A percentile compares a stretch with the other conserved stretches of the same genome.
These are phyloP conservation scores for Chrysochloris asiatica DNA, from an alignment of 2,113 vertebrate genomes.

Conservation along the genomic window DNA sequence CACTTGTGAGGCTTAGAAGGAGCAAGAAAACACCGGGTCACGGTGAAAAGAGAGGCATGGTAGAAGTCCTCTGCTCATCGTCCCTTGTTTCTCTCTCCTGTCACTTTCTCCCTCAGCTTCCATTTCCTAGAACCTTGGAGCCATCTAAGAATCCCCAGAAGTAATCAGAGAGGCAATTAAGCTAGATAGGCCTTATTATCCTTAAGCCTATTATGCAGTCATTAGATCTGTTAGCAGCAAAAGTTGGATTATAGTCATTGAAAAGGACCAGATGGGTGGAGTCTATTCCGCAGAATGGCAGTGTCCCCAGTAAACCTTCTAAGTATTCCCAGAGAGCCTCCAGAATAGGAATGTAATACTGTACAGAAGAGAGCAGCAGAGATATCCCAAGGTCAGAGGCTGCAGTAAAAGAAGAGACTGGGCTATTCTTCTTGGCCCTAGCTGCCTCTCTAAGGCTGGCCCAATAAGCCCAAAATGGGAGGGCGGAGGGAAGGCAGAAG, in stretches of 20 bases:
- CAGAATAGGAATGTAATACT: not conserved
- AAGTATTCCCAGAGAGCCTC: not conserved
- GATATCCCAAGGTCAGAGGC: not conserved
- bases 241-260: constrained; percentile 29
- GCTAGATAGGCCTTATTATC: constrained; percentile 33
- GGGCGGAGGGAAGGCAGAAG: not conserved
- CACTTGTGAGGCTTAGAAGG: not conserved
- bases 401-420: not conserved
- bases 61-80: not conserved
- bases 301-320: not conserved
- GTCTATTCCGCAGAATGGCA: constrained; percentile 31
- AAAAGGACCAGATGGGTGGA: constrained; percentile 30
- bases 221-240: constrained; percentile 49
- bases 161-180: constrained; percentile 62
- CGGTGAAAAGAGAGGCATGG: constrained; percentile 5
- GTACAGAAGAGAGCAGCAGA: not conserved
- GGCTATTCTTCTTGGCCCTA: not conserved
- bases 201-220: constrained; percentile 53
- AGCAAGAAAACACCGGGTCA: not conserved
- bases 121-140: constrained; percentile 50
- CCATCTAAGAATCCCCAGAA: constrained; percentile 58
- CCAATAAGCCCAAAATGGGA: not conserved
- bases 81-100: not conserved
- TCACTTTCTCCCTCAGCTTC: constrained; percentile 27
- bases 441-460: not conserved